phyloP scores from a whole-genome alignment of 2,888 invertebrate genomes.

The Listrodromus nycthemerus region DNA sequence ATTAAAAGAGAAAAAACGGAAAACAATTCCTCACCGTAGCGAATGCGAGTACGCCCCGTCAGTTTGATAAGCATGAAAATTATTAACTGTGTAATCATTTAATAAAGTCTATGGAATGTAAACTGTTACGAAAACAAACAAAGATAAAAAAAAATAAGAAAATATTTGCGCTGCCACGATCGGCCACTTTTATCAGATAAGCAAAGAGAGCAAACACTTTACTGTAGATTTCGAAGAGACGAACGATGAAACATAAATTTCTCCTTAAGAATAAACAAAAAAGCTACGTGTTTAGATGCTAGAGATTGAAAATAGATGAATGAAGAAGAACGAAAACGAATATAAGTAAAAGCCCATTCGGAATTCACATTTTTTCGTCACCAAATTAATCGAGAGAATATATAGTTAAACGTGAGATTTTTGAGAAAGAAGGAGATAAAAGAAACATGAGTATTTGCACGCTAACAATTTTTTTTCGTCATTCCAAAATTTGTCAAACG shows the following conservation, averaged over 20 bases:
- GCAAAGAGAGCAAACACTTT: constrained; percentile 72
- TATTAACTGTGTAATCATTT: constrained; percentile 81
- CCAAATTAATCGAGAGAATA: constrained; percentile 55
- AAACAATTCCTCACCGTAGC: constrained; percentile 73
- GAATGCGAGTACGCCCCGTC: constrained; percentile 67
- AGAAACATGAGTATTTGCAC: constrained; percentile 61
- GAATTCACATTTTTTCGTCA: constrained; percentile 59
- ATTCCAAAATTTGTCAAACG: constrained; percentile 61
- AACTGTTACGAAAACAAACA: constrained; percentile 73
- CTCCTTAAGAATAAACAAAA: constrained; percentile 66
- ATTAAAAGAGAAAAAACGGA: constrained; percentile 65
- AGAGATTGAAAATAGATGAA: constrained; percentile 58
- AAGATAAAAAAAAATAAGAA: constrained; percentile 38
- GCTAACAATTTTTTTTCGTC: constrained; percentile 58
- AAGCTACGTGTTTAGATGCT: constrained; percentile 72
- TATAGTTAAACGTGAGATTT: constrained; percentile 59
- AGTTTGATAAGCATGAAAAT: constrained; percentile 69
- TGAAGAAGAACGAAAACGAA: constrained; percentile 43
- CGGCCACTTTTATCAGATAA: constrained; percentile 54
- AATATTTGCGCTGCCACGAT: constrained; percentile 59
- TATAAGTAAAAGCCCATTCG: constrained; percentile 48
- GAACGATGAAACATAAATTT: constrained; percentile 69
- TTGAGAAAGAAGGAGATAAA: constrained; percentile 54
- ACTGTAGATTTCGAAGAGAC: constrained; percentile 69
- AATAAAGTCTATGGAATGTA: constrained; percentile 82